A percentile compares a stretch with the other conserved stretches of the same genome.
phyloP scores from a whole-genome alignment of 2,888 invertebrate species.

The Eledona agricola region DNA sequence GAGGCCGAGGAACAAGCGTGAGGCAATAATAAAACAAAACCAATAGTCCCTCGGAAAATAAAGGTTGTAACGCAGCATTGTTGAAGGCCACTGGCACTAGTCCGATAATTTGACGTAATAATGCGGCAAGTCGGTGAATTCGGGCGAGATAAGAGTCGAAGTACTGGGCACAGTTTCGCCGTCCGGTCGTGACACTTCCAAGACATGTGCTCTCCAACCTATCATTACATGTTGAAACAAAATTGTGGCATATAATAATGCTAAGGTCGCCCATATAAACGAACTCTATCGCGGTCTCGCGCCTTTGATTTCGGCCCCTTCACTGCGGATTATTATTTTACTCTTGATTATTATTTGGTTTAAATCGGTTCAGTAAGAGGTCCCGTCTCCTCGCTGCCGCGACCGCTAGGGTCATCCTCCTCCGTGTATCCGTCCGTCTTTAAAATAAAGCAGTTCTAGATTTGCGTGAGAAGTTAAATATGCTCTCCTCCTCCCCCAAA shows the following conservation, averaged over 20 bases:
- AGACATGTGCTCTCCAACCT: conserved; percentile 54
- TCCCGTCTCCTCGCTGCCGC: no score
- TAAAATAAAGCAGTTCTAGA: conserved; percentile 17
- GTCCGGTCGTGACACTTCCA: conserved; percentile 55
- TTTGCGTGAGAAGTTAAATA: conserved; percentile 29
- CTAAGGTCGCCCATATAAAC: conserved; percentile 52
- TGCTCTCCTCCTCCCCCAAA: conserved; percentile 5
- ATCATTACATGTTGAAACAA: conserved; percentile 57
- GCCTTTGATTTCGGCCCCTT: conserved; percentile 45
- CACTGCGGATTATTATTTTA: conserved; percentile 42
- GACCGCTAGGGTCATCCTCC: background rate
- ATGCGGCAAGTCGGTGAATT: conserved; percentile 55
- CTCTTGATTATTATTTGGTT: conserved; percentile 42
- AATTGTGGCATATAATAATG: conserved; percentile 56
- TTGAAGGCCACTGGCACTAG: conserved; percentile 46
- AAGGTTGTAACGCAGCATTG: conserved; percentile 40
- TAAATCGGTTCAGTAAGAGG: conserved; percentile 26
- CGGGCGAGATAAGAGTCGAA: conserved; percentile 43
- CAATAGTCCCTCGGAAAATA: conserved; percentile 41
- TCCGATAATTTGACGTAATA: conserved; percentile 58
- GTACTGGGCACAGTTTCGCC: conserved; percentile 43
- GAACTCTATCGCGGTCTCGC: conserved; percentile 48
- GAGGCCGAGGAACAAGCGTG: conserved; percentile 14
- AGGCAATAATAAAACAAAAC: conserved; percentile 41
- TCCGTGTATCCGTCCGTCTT: conserved; percentile 1